Conservation (phyloP, 2,888 invertebrate species). For the Leucozona laternaria region DNA sequence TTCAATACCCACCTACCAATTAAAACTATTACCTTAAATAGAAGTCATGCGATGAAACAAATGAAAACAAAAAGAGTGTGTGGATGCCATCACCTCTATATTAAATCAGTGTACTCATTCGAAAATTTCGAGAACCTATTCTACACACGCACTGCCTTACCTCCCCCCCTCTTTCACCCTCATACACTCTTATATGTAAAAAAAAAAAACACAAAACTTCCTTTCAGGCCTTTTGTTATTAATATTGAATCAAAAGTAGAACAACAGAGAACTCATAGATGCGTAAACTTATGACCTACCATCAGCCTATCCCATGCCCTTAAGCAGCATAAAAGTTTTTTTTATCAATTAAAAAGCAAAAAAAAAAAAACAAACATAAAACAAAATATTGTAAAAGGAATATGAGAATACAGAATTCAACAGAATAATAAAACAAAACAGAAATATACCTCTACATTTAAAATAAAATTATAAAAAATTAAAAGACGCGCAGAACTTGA, state of each 20-base stretch:
- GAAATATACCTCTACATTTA: conserved; percentile 1
- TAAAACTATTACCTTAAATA: not conserved
- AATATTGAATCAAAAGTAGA: conserved; percentile 48
- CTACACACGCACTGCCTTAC: not conserved
- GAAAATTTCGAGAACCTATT: not conserved
- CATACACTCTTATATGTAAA: too few relatives aligned
- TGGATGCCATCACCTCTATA: not conserved
- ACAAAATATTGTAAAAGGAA: not conserved
- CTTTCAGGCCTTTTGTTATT: not conserved
- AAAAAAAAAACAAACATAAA: not conserved
- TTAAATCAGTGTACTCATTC: not conserved
- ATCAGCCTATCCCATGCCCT: not conserved
- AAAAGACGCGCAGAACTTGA: conserved; percentile 41
- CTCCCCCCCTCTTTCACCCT: not conserved
- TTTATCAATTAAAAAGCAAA: conserved; percentile 67
- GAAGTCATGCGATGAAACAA: not conserved
- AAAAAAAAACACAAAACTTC: conserved; percentile 19
- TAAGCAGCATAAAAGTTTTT: conserved; percentile 44
- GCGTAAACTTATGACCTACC: conserved; percentile 17
- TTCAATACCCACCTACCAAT: too few relatives aligned
- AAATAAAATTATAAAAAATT: conserved; percentile 38
- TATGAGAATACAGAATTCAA: not conserved
- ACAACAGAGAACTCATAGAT: conserved; percentile 47
- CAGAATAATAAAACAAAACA: conserved; percentile 2
- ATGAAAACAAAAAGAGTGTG: not conserved